A percentile compares a stretch with the other conserved stretches of the same genome.
phyloP scores from a whole-genome alignment of 2,888 invertebrate species.

The Diarsia rubi region DNA sequence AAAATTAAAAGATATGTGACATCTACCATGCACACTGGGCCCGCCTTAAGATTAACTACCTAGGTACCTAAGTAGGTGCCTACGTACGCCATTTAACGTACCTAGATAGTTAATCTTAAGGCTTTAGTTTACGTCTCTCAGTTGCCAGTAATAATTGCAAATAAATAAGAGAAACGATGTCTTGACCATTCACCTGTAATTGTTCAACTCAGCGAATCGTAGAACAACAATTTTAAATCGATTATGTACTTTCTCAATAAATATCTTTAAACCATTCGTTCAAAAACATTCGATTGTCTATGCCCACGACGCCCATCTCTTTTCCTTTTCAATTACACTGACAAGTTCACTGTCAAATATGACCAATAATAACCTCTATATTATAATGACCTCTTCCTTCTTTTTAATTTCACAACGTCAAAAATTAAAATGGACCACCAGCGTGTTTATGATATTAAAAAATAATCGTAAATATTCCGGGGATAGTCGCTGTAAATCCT shows the following conservation, averaged over 20 bases:
- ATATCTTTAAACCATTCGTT: constrained; percentile 47
- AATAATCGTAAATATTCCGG: constrained; percentile 75
- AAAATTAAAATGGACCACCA: constrained; percentile 77
- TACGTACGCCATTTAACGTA: too few relatives aligned
- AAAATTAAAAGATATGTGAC: too few relatives aligned
- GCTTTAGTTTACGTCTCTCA: not conserved
- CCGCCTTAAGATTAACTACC: too few relatives aligned
- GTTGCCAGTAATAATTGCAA: not conserved
- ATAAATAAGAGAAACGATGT: constrained; percentile 15
- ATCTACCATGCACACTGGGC: too few relatives aligned
- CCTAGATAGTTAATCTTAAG: not conserved
- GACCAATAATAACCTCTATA: too few relatives aligned
- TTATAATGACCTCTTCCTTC: constrained; percentile 73
- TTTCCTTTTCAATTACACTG: constrained; percentile 37
- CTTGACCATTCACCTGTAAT: constrained; percentile 16
- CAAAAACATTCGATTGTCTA: constrained; percentile 32
- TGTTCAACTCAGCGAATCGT: constrained; percentile 23
- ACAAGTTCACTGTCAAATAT: constrained; percentile 54
- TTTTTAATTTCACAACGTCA: constrained; percentile 55
- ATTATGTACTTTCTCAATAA: constrained; percentile 33
- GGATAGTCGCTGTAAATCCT: constrained; percentile 76
- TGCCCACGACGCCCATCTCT: constrained; percentile 48
- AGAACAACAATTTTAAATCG: constrained; percentile 21
- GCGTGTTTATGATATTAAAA: constrained; percentile 72
- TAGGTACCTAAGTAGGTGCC: too few relatives aligned